Conservation (phyloP, 1,140 invertebrate genomes). For the Xylocopa sonorina region DNA sequence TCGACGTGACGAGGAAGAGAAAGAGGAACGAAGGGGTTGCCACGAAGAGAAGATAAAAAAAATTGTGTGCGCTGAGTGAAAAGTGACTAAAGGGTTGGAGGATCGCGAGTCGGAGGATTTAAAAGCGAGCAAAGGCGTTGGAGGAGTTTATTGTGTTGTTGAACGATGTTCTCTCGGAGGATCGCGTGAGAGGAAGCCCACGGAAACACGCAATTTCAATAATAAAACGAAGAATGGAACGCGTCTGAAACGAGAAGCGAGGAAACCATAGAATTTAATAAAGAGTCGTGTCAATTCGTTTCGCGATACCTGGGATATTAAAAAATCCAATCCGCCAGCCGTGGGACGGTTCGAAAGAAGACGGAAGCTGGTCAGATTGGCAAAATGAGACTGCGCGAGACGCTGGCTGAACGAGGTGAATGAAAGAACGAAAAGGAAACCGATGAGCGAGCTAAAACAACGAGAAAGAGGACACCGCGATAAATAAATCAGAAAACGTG, state of each 20-base stretch:
- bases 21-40: neutral
- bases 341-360: neutral
- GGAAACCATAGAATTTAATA: slow-evolving; percentile 13
- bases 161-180: neutral
- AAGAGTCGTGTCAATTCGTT: neutral
- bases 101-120: slow-evolving; percentile 31
- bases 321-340: neutral
- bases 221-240: slow-evolving; percentile 41
- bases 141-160: slow-evolving; percentile 36
- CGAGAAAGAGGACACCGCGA: neutral
- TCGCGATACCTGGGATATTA: neutral
- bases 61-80: neutral
- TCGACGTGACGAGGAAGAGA: neutral
- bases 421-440: neutral
- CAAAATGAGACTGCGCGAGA: neutral
- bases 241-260: neutral
- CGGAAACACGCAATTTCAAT: slow-evolving; percentile 31
- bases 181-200: neutral
- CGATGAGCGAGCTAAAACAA: neutral
- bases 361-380: neutral
- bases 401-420: neutral
- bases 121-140: slow-evolving; percentile 4
- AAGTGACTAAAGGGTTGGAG: neutral
- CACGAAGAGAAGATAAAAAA: slow-evolving; percentile 3
- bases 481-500: slow-evolving; percentile 12